Base-by-base conservation (phyloP, 2,888 invertebrate species). In the Synergus itoensis region DNA sequence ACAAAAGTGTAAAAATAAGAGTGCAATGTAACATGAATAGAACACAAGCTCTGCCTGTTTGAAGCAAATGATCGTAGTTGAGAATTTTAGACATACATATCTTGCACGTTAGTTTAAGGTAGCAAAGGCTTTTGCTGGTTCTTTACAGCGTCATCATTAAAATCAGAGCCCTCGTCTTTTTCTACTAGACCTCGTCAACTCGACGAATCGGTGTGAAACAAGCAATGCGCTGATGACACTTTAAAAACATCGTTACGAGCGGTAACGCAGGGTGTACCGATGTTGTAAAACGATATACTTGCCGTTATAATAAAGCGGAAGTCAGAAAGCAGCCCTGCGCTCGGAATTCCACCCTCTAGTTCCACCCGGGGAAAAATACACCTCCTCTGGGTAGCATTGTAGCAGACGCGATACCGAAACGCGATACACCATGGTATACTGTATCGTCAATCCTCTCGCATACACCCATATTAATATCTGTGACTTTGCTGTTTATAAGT, bases 231-330 rank as follows among this genome's bases (percentile, higher is more conserved):
- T 73, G 73, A 73, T 45, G 73, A 36, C 48, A 53, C 73, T 73
- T 73, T 73, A 36, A 53, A 53, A 73, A 73, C n/a, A 36, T 73
- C 73, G 48, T 48, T 53, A 73, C 73, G 1, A 16, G 36, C 53
- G 28, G 76, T 77, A 78, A 78, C 75, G 65, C 57, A 45, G 80
- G 77, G 76, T 79, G 80, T 82, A 83, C 83, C 83, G 81, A 86
- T 84, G 81, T 84, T 87, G 88, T 87, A 87, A 88, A 89, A 85
- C 86, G 83, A 88, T 88, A 86, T 86, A 86, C 83, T 82, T 80
- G 86, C 81, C 80, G 83, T 84, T 88, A 86, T 86, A 87, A 89
- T 87, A 87, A 89, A 88, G 84, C 84, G 87, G 81, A 84, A 84
- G 83, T 85, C 83, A 81, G 81, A 82, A 83, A 82, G 79, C 81